phyloP scores from a whole-genome alignment of 1,140 invertebrate species.

The Papilio aristodemus region DNA sequence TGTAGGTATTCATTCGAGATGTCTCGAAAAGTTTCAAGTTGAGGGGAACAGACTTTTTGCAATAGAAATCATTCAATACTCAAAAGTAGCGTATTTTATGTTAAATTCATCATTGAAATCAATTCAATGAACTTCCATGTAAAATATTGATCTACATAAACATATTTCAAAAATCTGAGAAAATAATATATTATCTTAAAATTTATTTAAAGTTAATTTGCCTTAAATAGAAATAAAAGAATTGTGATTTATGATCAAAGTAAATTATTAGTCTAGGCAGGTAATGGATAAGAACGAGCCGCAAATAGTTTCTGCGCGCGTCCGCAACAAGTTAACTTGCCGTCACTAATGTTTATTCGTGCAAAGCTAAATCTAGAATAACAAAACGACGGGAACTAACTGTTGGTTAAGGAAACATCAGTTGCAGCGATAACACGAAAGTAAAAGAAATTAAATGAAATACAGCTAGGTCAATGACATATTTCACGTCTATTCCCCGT shows the following conservation, averaged over 20 bases:
- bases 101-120: too few relatives aligned
- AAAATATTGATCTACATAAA: too few relatives aligned
- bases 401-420: not conserved
- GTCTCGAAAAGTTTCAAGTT: not conserved
- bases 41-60: not conserved
- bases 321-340: constrained; percentile 17
- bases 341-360: constrained; percentile 8
- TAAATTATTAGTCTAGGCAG: not conserved
- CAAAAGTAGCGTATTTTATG: not conserved
- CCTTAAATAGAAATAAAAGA: not conserved
- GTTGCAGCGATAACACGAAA: not conserved
- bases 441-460: too few relatives aligned
- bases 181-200: too few relatives aligned
- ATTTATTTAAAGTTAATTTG: too few relatives aligned
- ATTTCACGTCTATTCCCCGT: too few relatives aligned
- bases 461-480: not conserved
- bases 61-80: not conserved
- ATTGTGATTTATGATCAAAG: constrained; percentile 20
- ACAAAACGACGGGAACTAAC: constrained; percentile 7
- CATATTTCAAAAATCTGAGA: too few relatives aligned
- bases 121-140: too few relatives aligned
- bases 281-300: constrained; percentile 3
- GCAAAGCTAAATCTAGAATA: constrained; percentile 9
- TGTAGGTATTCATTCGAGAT: not conserved
- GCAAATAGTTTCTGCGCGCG: constrained; percentile 12